Evolutionary conservation across 2,888 invertebrate genomes (phyloP), one percentile per base, ranked within the genome.

Genomic region (Drosophila bunnanda): DNA sequence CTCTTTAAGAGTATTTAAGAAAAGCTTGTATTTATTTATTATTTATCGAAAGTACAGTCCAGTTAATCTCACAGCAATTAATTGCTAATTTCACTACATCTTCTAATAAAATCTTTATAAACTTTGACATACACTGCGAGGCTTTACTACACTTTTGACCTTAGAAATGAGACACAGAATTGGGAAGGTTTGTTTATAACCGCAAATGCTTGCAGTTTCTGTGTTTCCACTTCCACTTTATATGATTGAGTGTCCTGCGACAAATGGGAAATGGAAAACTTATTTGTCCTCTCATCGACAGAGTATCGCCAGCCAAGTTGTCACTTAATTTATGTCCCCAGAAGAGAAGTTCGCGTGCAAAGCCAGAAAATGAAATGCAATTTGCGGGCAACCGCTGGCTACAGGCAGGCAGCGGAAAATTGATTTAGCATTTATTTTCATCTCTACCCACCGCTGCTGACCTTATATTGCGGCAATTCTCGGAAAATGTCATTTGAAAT

Each of bases 401-500:
- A 15, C 50, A 34, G 50, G 20, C 50, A 50, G 50, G 64, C 22
- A 30, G 43, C 55, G 41, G 56, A 39, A 79, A 73, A 82, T 79
- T 87, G 87, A 82, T 79, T 82, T 80, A 68, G 81, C 83, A 80
- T 85, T 85, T 82, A 70, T 69, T 69, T 71, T 6, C 57, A 57
- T 43, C 67, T 15, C 22, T 3, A 32, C 9, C 13, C 36, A 2
- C 15, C 15, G 25, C 43, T 43, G 15, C 36, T 50, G 62, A 72
- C 72, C 62, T 46, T 36, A 36, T 39, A 59, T 50, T 79, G 73
- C 79, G 56, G 88, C 83, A 85, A 70, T 28, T 58, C 79, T 79
- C 58, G 56, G 43, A 73, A 86, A 86, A 87, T 86, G 89, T 80
- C 89, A 86, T 69, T 76, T 34, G 58, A 86, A 88, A 88, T 87